Evolutionary conservation across 2,888 invertebrate species (phyloP).

Genomic region (Macrosiphum euphorbiae): DNA sequence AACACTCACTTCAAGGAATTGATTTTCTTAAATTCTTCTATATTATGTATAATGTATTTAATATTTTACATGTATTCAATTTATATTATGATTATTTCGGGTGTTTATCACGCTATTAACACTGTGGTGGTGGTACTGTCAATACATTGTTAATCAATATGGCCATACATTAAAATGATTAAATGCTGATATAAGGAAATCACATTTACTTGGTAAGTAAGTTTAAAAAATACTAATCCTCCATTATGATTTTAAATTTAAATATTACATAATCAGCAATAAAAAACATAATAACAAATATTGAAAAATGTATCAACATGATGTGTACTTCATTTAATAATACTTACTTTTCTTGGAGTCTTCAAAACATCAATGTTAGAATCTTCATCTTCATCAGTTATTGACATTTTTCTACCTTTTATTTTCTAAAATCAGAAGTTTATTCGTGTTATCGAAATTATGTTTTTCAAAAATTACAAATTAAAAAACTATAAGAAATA

Average conservation of each 20-base stretch:
- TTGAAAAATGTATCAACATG: no score
- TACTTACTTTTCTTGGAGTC: slow-evolving; percentile 49
- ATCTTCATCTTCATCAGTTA: not conserved
- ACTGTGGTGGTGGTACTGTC: not conserved
- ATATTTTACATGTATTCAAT: no score
- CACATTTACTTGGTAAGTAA: not conserved
- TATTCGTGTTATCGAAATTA: not conserved
- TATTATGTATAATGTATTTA: no score
- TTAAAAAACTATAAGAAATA: not conserved
- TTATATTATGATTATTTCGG: not conserved
- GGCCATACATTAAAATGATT: not conserved
- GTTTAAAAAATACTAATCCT: not conserved
- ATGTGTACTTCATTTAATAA: not conserved
- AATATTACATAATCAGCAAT: not conserved
- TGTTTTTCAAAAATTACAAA: not conserved
- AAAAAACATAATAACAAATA: not conserved
- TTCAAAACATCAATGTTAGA: slow-evolving; percentile 18
- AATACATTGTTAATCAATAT: not conserved
- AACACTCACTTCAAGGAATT: no score
- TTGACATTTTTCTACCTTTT: slow-evolving; percentile 29
- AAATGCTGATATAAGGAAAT: not conserved
- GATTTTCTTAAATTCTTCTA: no score
- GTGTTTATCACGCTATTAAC: not conserved
- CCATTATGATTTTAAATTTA: not conserved
- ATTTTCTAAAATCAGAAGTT: slow-evolving; percentile 31